These are phyloP conservation scores for Luscinia luscinia DNA, from an alignment of 2,797 vertebrate species.

Conservation along the genomic window DNA sequence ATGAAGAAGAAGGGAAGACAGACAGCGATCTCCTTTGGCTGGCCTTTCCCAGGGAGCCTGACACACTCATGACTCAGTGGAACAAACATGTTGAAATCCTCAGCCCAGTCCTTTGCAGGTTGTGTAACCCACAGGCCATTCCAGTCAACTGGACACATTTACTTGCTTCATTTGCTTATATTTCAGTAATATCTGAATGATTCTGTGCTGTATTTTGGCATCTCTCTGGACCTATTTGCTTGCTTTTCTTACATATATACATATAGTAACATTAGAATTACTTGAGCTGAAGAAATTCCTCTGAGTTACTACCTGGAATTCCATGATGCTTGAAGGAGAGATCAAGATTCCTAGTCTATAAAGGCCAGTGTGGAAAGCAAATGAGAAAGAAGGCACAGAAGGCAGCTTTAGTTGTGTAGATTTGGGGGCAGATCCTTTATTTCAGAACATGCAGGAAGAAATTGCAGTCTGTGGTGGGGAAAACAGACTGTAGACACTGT, in stretches of 20 bases:
- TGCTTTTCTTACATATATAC: not conserved
- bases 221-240: not conserved
- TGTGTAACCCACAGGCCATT: conserved; percentile 33
- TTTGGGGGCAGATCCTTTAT: not conserved
- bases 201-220: not conserved
- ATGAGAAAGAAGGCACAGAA: not conserved
- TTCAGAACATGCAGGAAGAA: not conserved
- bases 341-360: not conserved
- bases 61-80: conserved; percentile 50
- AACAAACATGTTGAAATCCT: conserved; percentile 17
- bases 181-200: not conserved
- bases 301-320: not conserved
- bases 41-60: conserved; percentile 45
- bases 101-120: conserved; percentile 19
- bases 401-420: not conserved
- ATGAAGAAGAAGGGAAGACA: conserved; percentile 38
- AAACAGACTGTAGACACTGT: not conserved
- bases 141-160: not conserved
- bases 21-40: conserved; percentile 38
- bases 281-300: not conserved
- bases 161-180: not conserved
- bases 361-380: not conserved
- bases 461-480: not conserved
- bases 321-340: not conserved
- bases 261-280: not conserved